Base-by-base conservation (phyloP, 2,888 invertebrate species). In the Euphydryas editha region DNA sequence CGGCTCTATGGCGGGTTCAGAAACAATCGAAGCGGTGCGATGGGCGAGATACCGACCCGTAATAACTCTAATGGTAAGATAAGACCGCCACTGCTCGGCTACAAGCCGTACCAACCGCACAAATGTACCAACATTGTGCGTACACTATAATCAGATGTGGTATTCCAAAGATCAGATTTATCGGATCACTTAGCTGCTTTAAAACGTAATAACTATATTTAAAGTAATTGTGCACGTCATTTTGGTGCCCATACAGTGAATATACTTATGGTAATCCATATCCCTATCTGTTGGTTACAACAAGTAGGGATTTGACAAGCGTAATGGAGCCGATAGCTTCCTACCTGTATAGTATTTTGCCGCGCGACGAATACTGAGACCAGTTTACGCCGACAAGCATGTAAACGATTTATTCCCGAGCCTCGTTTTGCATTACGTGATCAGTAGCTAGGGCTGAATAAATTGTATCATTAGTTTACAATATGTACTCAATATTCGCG, bases 361-460 rank as follows among this genome's bases (percentile, higher is more conserved):
- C 71, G 77, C 78, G 78, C 78, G 79, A 76, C 77, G 75, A 78
- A 82, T 81, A 81, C 83, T 80, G 84, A 77, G 91, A 92, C 92
- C 92, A 91, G 92, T 92, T 92, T 92, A 90, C 89, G 89, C 91
- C 89, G 91, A 92, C 92, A 91, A 90, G 85, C 91, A 91, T 92
- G 92, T 92, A 92, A 92, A 92, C 92, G 89, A 92, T 92, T 92
- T 91, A 92, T 92, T 88, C 89, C 87, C 83, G 81, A 86, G 84
- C 81, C 88, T 89, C 84, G 90, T 90, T 91, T 91, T 91, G 91
- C 91, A 90, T 92, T 90, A 88, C 87, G 84, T 84, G 90, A 89
- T 88, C 87, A 83, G 85, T 83, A 88, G 85, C 83, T 84, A 90
- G 90, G 91, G 89, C 77, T 89, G 87, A 73, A 82, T 78, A 56